These are phyloP conservation scores for Melieria omissa DNA, from an alignment of 2,888 invertebrate genomes.

Conservation along the genomic window DNA sequence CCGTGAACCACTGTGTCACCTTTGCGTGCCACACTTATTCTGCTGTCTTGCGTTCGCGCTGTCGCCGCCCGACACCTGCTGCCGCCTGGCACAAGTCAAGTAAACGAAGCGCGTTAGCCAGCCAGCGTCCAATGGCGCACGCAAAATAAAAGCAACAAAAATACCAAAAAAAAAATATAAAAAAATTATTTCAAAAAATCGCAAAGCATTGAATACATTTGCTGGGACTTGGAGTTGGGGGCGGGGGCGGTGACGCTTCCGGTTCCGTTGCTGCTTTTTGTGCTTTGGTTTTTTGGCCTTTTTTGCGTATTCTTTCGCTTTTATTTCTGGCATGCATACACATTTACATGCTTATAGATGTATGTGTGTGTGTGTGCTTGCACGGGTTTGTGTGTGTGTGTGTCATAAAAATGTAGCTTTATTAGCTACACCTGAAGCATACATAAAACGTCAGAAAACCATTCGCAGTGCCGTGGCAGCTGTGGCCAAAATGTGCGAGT, in stretches of 20 bases:
- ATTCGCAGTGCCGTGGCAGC: too few species aligned
- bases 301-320: background rate
- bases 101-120: background rate
- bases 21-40: too few species aligned
- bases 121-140: too few species aligned
- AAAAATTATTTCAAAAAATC: too few species aligned
- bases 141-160: background rate
- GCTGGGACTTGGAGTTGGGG: too few species aligned
- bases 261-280: slow-evolving; percentile 5
- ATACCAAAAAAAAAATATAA: background rate
- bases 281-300: background rate
- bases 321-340: background rate
- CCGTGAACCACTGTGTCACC: too few species aligned
- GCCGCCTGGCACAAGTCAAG: slow-evolving; percentile 14
- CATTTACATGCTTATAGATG: background rate
- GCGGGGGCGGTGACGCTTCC: background rate
- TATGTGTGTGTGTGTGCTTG: background rate
- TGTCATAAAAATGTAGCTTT: background rate
- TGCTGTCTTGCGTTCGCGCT: slow-evolving; percentile 14
- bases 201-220: too few species aligned
- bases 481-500: too few species aligned
- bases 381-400: background rate
- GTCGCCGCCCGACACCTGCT: slow-evolving; percentile 13
- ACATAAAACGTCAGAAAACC: background rate
- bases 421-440: slow-evolving; percentile 15